Conservation (phyloP, 1,140 invertebrate genomes). For the Theocolax elegans region DNA sequence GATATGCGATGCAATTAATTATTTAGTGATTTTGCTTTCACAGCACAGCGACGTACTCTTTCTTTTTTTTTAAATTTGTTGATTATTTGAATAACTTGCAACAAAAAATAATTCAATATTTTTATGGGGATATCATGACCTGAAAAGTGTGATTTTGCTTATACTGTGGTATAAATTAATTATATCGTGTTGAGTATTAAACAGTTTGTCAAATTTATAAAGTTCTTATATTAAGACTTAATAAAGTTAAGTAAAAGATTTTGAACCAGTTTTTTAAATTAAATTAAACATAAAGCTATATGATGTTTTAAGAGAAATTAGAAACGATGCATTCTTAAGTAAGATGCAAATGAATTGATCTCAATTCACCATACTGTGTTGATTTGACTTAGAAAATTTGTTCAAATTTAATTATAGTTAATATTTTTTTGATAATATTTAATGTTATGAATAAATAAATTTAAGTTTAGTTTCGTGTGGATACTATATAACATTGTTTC, state of each 20-base stretch:
- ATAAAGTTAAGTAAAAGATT: too few relatives aligned
- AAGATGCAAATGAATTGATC: not conserved
- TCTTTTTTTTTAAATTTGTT: not conserved
- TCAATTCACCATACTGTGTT: not conserved
- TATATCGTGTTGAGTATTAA: too few relatives aligned
- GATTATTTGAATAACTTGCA: not conserved
- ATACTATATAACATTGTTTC: too few relatives aligned
- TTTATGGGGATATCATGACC: slow-evolving; percentile 8
- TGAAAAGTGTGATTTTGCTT: not conserved
- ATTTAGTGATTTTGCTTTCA: slow-evolving; percentile 11
- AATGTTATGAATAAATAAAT: not conserved
- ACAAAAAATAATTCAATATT: not conserved
- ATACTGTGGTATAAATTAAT: too few relatives aligned
- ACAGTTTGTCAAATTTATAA: too few relatives aligned
- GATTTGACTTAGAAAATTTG: not conserved
- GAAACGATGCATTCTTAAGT: not conserved
- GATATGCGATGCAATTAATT: slow-evolving; percentile 13
- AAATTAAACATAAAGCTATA: too few relatives aligned
- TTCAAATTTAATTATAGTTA: not conserved
- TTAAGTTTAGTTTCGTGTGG: too few relatives aligned
- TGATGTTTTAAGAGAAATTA: too few relatives aligned
- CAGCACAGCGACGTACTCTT: not conserved
- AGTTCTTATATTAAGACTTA: too few relatives aligned
- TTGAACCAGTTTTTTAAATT: too few relatives aligned
- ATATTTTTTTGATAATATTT: not conserved